These are phyloP conservation scores for Macropis europaea DNA, from an alignment of 2,888 invertebrate genomes.

Conservation along the genomic window DNA sequence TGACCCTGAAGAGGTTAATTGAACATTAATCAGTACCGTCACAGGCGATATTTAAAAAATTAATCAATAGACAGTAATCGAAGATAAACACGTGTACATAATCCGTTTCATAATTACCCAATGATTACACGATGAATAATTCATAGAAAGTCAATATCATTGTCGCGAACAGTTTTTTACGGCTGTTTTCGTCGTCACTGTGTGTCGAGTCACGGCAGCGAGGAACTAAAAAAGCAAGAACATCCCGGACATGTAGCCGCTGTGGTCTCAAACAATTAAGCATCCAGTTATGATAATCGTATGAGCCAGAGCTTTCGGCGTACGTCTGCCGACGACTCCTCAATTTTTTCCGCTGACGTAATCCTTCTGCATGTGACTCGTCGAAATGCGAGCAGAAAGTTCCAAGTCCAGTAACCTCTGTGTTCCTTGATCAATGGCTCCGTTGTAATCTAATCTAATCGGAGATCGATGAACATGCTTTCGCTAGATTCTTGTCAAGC, in stretches of 20 bases:
- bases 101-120: too few relatives aligned
- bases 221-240: not conserved
- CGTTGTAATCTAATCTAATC: slow-evolving; percentile 65
- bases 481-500: not conserved
- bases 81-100: too few relatives aligned
- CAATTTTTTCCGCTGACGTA: not conserved
- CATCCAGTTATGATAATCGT: slow-evolving; percentile 11
- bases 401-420: slow-evolving; percentile 72
- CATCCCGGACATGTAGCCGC: not conserved
- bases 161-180: too few relatives aligned
- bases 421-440: slow-evolving; percentile 67
- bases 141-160: too few relatives aligned
- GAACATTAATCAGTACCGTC: too few relatives aligned
- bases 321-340: not conserved
- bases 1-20: too few relatives aligned
- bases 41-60: too few relatives aligned
- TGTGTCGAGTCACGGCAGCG: not conserved
- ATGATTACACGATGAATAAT: too few relatives aligned
- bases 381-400: slow-evolving; percentile 11
- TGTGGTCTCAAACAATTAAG: not conserved
- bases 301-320: not conserved
- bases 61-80: too few relatives aligned
- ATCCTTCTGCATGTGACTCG: not conserved
- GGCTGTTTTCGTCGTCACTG: not conserved
- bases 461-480: slow-evolving; percentile 4